phyloP scores from a whole-genome alignment of 2,888 invertebrate species.

The Ptychoptera contaminata region DNA sequence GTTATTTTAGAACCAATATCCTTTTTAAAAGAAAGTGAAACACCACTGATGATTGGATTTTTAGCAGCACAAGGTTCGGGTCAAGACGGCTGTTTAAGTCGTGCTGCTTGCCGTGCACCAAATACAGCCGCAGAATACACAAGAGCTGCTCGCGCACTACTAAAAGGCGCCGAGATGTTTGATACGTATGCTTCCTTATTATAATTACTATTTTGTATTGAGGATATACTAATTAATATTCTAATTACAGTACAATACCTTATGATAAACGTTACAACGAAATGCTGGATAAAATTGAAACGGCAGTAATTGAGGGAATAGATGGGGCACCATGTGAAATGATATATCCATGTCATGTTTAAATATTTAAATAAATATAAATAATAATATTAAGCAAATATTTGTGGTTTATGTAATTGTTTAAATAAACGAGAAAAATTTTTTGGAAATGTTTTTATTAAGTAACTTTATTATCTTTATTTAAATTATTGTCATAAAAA shows the following conservation, averaged over 20 bases:
- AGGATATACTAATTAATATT: background rate
- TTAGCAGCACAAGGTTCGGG: constrained; percentile 60
- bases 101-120: constrained; percentile 61
- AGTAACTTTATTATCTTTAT: constrained; percentile 1
- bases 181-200: constrained; percentile 34
- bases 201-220: background rate
- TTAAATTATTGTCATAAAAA: constrained; percentile 25
- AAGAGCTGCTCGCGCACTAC: constrained; percentile 57
- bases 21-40: constrained; percentile 49
- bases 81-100: constrained; percentile 55
- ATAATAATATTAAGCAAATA: background rate
- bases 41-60: constrained; percentile 31
- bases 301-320: constrained; percentile 49
- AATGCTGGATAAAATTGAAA: constrained; percentile 44
- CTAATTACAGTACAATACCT: constrained; percentile 1
- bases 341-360: constrained; percentile 32
- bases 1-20: constrained; percentile 4
- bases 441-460: background rate
- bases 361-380: background rate
- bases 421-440: background rate
- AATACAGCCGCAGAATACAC: constrained; percentile 55
- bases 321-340: constrained; percentile 41
- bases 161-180: constrained; percentile 53
- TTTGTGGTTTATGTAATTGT: background rate
- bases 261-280: constrained; percentile 42